A percentile compares a stretch with the other conserved stretches of the same genome.
Conservation (phyloP, 2,113 vertebrate genomes). For the Paradoxurus hermaphroditus region DNA sequence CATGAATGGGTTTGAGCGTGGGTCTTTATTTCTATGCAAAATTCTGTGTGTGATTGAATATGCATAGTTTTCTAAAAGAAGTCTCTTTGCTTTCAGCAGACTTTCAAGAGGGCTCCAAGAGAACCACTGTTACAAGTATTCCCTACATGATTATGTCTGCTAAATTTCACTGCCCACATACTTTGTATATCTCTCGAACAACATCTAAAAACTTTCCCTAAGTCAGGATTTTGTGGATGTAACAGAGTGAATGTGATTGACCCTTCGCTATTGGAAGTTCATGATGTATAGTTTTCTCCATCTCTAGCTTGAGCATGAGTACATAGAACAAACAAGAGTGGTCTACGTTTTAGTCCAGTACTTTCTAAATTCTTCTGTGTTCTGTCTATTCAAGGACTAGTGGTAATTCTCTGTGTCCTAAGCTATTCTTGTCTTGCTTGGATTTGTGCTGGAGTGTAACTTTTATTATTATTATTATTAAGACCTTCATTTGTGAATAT, state of each 20-base stretch:
- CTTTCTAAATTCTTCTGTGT: neutral
- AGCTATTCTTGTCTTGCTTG: neutral
- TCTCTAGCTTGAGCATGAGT: neutral
- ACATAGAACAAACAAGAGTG: neutral
- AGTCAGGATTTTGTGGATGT: neutral
- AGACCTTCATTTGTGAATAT: constrained; percentile 12
- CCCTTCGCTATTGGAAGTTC: neutral
- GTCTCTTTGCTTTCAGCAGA: neutral
- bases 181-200: neutral
- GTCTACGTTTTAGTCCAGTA: neutral
- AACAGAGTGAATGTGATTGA: neutral
- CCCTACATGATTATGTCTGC: neutral
- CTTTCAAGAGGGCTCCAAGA: neutral
- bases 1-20: neutral
- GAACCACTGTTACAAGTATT: neutral
- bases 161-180: neutral
- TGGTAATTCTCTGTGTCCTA: neutral
- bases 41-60: neutral
- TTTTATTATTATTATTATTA: neutral
- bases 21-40: neutral
- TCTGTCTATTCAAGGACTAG: neutral
- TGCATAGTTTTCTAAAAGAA: neutral
- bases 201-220: neutral
- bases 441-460: neutral
- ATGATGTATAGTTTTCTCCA: neutral